These are phyloP conservation scores for Lacerta viridis DNA, from an alignment of 2,797 vertebrate species.

Conservation along the genomic window DNA sequence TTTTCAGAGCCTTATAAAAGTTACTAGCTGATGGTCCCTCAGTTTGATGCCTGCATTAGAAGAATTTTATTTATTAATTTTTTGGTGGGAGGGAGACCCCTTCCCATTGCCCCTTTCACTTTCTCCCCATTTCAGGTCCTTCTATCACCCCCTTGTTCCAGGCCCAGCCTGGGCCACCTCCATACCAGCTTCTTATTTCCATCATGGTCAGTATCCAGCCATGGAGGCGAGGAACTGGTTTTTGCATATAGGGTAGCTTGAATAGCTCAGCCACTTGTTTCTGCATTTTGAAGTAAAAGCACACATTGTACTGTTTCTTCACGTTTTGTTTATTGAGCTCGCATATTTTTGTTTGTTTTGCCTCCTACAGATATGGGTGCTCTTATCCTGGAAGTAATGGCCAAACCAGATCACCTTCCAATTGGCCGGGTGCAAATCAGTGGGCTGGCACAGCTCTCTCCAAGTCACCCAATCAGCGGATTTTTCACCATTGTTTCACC, in stretches of 20 bases:
- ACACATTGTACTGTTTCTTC: background rate
- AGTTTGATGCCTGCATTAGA: background rate
- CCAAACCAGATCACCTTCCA: slow-evolving; percentile 88
- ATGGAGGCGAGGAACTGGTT: background rate
- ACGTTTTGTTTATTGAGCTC: background rate
- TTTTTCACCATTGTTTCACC: slow-evolving; percentile 91
- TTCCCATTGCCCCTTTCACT: background rate
- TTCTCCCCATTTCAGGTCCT: background rate
- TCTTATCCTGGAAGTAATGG: slow-evolving; percentile 91
- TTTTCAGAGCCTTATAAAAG: background rate
- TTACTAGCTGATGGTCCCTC: background rate
- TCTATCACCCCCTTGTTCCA: background rate
- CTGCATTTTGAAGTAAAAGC: background rate
- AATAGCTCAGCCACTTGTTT: background rate
- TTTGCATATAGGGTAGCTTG: background rate
- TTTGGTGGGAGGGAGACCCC: background rate
- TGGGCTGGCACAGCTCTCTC: slow-evolving; percentile 87
- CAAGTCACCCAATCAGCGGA: slow-evolving; percentile 87
- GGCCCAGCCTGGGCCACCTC: background rate
- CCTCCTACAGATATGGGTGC: slow-evolving; percentile 91
- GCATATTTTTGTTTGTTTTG: slow-evolving; percentile 2
- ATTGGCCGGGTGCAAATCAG: slow-evolving; percentile 88
- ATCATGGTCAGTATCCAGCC: background rate
- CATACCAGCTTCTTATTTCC: background rate
- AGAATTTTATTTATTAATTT: no score